A percentile compares a stretch with the other conserved stretches of the same genome.
Conservation (phyloP, 2,113 vertebrate genomes). For the Salminus brasiliensis region DNA sequence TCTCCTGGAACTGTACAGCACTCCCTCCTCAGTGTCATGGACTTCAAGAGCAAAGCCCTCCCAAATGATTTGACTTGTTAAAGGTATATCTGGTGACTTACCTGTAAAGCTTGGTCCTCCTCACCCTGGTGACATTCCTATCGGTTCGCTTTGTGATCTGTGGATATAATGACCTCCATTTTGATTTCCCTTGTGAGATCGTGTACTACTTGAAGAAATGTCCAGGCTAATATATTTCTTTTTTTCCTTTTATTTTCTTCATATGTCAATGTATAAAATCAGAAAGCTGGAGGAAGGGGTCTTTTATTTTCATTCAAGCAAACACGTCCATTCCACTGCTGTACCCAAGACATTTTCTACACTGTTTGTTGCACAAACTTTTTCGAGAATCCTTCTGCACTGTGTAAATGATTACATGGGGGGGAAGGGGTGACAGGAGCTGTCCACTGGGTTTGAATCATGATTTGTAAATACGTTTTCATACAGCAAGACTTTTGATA, state of each 20-base stretch:
- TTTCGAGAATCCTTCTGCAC: slow-evolving; percentile 84
- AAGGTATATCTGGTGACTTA: slow-evolving; percentile 50
- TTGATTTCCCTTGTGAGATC: slow-evolving; percentile 50
- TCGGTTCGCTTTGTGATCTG: slow-evolving; percentile 55
- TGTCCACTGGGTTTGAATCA: slow-evolving; percentile 61
- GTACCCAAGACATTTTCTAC: slow-evolving; percentile 72
- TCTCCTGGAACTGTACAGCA: slow-evolving; percentile 28
- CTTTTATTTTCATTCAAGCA: slow-evolving; percentile 46
- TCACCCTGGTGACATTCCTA: slow-evolving; percentile 63
- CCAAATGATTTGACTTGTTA: slow-evolving; percentile 46
- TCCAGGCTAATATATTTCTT: slow-evolving; percentile 60
- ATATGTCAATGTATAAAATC: slow-evolving; percentile 51
- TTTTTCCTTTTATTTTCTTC: slow-evolving; percentile 61
- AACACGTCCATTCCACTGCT: slow-evolving; percentile 68
- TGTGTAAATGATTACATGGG: slow-evolving; percentile 78
- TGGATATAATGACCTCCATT: slow-evolving; percentile 34
- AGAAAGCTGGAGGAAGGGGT: slow-evolving; percentile 20
- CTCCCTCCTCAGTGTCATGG: slow-evolving; percentile 19
- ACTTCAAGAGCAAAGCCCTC: slow-evolving; percentile 46
- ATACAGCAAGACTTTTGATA: slow-evolving; percentile 82
- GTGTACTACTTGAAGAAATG: slow-evolving; percentile 73
- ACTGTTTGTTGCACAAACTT: slow-evolving; percentile 83
- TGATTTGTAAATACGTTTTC: slow-evolving; percentile 79
- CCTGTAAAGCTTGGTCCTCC: slow-evolving; percentile 39
- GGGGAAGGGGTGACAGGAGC: slow-evolving; percentile 56